Percentiles rank a stretch among this genome's conserved stretches.
phyloP scores from a whole-genome alignment of 1,140 invertebrate genomes.

The Plectrocnemia conspersa region DNA sequence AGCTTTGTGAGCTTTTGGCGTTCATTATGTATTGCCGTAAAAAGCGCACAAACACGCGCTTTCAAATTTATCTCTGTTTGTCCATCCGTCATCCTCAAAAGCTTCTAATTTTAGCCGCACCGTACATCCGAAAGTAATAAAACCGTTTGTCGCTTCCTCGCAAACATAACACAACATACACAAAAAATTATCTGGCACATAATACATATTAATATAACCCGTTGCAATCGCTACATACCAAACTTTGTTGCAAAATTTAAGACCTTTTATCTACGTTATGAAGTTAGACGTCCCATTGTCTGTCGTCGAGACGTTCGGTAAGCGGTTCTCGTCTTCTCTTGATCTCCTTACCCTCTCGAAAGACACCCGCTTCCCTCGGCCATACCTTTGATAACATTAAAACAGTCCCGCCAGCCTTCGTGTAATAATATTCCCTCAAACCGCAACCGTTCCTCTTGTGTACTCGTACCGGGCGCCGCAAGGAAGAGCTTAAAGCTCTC shows the following conservation, averaged over 20 bases:
- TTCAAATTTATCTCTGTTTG: no score
- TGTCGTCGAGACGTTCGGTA: conserved; percentile 2
- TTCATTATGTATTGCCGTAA: no score
- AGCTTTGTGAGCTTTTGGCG: no score
- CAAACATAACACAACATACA: no score
- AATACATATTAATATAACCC: no score
- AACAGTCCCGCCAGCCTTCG: conserved; percentile 5
- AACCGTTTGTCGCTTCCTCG: no score
- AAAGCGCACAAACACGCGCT: no score
- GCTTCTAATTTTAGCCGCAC: no score
- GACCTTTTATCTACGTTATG: conserved; percentile 16
- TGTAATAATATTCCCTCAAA: conserved; percentile 27
- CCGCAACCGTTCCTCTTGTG: conserved; percentile 20
- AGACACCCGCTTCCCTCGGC: neutral
- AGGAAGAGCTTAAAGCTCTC: conserved; percentile 21
- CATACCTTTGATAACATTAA: conserved; percentile 22
- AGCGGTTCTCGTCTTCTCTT: conserved; percentile 1
- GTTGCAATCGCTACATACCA: neutral
- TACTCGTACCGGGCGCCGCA: conserved; percentile 7
- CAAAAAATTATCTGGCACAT: no score
- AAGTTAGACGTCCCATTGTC: conserved; percentile 14
- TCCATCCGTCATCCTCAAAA: no score
- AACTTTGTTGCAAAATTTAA: conserved; percentile 10
- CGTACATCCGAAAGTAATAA: no score
- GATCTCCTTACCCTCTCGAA: conserved; percentile 4